Evolutionary conservation across 2,888 invertebrate species (phyloP), one percentile per base, ranked within the genome.

Genomic region (Tortrix viridana): DNA sequence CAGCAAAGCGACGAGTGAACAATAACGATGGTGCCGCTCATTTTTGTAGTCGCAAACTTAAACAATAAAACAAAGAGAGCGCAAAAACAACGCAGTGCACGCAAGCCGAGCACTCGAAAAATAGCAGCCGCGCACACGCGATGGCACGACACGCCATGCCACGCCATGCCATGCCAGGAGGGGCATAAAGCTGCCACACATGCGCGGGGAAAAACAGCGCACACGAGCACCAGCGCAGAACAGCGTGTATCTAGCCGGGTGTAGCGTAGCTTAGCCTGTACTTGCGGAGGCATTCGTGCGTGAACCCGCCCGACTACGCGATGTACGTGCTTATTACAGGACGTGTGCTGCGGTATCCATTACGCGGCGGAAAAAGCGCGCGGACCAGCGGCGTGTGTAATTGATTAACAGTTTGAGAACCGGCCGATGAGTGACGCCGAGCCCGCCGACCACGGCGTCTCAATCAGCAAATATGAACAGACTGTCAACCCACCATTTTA

Each of bases 391-490:
- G 85, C 74, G 84, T 86, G 87, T 85, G 84, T 91, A 90, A 91
- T 91, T 89, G 88, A 90, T 89, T 87, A 86, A 82, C 85, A 85
- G 87, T 86, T 86, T 80, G 83, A 85, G 82, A 84, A 79, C 79
- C 82, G 76, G 83, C 78, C 78, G 76, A 75, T 79, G 74, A 74
- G 67, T 76, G 79, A 76, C 76, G 80, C 67, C 72, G 69, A 71
- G 71, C 69, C 68, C 71, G 70, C 68, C 68, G 71, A 65, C 70
- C 71, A 68, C 67, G 76, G 79, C 76, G 81, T 82, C 82, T 81
- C 81, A 78, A 86, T 86, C 81, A 80, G 79, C 73, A 71, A 76
- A 74, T 76, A 71, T 75, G 20, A 41, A 26, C 18, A 18, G 41
- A 47, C 7, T 32, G 53, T 37, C 16, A 26, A 41, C 14, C 41